Conservation (phyloP, 2,113 vertebrate species). For the Pantherophis guttatus region DNA sequence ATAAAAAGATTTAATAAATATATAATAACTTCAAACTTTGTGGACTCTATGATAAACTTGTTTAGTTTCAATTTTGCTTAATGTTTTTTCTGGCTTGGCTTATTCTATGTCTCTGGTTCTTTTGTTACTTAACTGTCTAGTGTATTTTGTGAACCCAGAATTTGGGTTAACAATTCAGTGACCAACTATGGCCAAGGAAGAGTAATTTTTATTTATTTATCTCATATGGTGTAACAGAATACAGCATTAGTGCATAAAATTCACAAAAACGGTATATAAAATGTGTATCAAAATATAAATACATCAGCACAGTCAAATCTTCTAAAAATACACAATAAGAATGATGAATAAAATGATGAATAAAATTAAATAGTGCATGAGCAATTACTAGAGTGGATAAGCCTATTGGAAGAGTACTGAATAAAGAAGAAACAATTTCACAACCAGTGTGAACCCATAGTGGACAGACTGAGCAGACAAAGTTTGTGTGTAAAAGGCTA, state of each 20-base stretch:
- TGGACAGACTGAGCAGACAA: not conserved
- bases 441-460: not conserved
- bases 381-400: not conserved
- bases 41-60: not conserved
- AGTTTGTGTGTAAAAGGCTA: not conserved
- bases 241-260: not conserved
- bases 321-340: not conserved
- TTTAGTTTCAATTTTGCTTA: not conserved
- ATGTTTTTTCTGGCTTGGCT: not conserved
- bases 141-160: not conserved
- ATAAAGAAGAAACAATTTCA: not conserved
- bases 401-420: not conserved
- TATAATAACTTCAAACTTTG: not conserved
- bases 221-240: not conserved
- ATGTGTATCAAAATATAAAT: not conserved
- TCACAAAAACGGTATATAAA: not conserved
- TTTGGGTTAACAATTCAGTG: not conserved
- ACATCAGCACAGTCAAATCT: not conserved
- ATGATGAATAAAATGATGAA: not conserved
- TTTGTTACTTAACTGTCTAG: not conserved
- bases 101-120: not conserved
- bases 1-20: not conserved
- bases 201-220: not conserved
- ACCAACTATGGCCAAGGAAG: not conserved
- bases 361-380: not conserved